Evolutionary conservation across 2,888 invertebrate genomes (phyloP).

Genomic region (Embidobia sp.): DNA sequence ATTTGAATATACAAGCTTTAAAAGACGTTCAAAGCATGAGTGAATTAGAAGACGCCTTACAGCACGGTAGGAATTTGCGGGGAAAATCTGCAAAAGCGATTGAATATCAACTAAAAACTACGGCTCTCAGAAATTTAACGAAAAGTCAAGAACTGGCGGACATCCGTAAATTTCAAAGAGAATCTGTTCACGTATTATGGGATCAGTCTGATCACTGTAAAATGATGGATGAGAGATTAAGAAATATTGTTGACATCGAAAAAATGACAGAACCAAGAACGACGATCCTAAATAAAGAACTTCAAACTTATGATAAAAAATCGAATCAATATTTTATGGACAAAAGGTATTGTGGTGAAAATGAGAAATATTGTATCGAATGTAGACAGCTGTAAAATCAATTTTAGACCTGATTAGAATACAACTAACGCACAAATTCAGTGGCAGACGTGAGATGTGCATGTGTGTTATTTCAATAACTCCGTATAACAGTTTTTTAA

Average conservation of each 20-base stretch:
- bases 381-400: too few species aligned
- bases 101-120: conserved; percentile 80
- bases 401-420: background rate
- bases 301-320: conserved; percentile 85
- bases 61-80: conserved; percentile 83
- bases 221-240: conserved; percentile 81
- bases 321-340: conserved; percentile 84
- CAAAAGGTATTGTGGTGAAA: conserved; percentile 84
- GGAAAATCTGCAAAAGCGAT: conserved; percentile 91
- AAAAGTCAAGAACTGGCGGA: conserved; percentile 81
- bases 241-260: conserved; percentile 82
- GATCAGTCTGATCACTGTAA: conserved; percentile 79
- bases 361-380: too few species aligned
- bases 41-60: conserved; percentile 72
- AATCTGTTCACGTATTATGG: conserved; percentile 72
- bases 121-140: conserved; percentile 83
- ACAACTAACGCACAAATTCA: background rate
- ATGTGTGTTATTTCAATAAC: background rate
- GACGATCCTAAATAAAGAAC: conserved; percentile 84
- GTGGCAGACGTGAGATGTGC: conserved; percentile 1
- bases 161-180: conserved; percentile 77
- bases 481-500: background rate
- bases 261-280: conserved; percentile 84
- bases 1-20: conserved; percentile 71
- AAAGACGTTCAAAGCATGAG: conserved; percentile 73